Conservation (phyloP, 1,140 invertebrate species). For the Drosophila gunungcola region DNA sequence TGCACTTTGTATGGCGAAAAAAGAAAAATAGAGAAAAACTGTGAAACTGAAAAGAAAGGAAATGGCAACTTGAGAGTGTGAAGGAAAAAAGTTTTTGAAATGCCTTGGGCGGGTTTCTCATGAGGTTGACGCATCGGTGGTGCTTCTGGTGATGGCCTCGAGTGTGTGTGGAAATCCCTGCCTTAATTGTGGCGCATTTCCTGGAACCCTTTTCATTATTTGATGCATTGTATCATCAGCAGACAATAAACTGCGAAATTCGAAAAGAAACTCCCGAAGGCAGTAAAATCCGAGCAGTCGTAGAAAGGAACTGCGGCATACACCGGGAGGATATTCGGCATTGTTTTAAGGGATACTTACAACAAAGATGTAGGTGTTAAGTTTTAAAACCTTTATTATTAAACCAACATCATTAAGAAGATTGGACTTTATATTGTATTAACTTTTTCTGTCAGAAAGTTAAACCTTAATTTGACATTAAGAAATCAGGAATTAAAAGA, state of each 20-base stretch:
- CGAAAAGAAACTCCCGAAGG: slow-evolving; percentile 26
- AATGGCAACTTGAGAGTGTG: slow-evolving; percentile 76
- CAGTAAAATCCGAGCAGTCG: slow-evolving; percentile 20
- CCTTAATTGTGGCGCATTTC: slow-evolving; percentile 74
- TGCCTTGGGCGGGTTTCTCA: slow-evolving; percentile 11
- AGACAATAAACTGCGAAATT: slow-evolving; percentile 58
- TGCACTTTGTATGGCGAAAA: slow-evolving; percentile 66
- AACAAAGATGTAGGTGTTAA: not conserved
- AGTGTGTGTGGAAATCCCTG: slow-evolving; percentile 11
- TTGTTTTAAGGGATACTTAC: too few relatives aligned
- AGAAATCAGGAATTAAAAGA: too few relatives aligned
- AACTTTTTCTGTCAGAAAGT: too few relatives aligned
- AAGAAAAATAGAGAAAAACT: slow-evolving; percentile 26
- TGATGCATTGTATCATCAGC: slow-evolving; percentile 71
- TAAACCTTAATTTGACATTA: too few relatives aligned
- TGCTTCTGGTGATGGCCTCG: not conserved
- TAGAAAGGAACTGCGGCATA: slow-evolving; percentile 5
- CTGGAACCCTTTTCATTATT: slow-evolving; percentile 59
- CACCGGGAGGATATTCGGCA: slow-evolving; percentile 1
- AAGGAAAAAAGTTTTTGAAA: slow-evolving; percentile 63
- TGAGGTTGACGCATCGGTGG: slow-evolving; percentile 4
- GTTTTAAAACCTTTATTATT: too few relatives aligned
- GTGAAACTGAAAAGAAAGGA: slow-evolving; percentile 50
- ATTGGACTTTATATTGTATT: too few relatives aligned
- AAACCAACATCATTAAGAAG: too few relatives aligned